Base-by-base conservation (phyloP, 2,797 vertebrate species). In the Austrolebias charrua region DNA sequence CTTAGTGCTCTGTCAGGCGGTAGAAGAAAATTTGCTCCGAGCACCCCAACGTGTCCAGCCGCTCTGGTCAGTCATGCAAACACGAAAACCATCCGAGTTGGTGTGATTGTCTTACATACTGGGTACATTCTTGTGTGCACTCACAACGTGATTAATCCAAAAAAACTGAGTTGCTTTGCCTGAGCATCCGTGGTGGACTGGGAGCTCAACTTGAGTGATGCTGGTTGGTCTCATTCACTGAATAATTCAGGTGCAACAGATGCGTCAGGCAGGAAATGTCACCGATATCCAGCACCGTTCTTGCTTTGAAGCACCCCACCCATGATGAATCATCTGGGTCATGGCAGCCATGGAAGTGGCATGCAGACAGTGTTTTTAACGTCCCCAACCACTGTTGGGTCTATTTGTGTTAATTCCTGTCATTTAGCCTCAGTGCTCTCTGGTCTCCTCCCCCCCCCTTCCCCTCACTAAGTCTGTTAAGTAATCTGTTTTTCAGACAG, bases 161-260 rank as follows among this genome's bases (percentile, higher is more conserved):
- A 76, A 58, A 64, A 68, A 66, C 51, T 48, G 47, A 54, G 63
- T 68, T 55, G 68, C 75, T 29, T n/a, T 31, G 59, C 58, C 76
- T 70, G 57, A 15, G 24, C 1, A 73, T 79, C 85, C 80, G 78
- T 45, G 19, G 67, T 75, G 64, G 51, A 65, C 66, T 29, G 47
- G 74, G 69, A 55, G 54, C 74, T 79, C 60, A 71, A 66, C 79
- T 80, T 86, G 87, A 86, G 85, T 81, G 82, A 82, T 81, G 83
- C 75, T 51, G 68, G 79, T 77, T 82, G 88, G 77, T 75, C 87
- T 84, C 66, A 69, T 78, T 61, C 82, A 53, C 75, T 90, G 82
- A 91, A 92, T 91, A 88, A 90, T 90, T 89, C 83, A 90, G 85
- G 78, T 88, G 72, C 66, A 79, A 81, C 87, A 87, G 89, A 89